Percentiles rank a stretch among this genome's conserved stretches.
phyloP scores from a whole-genome alignment of 1,140 invertebrate genomes.

The Leucophenga varia region DNA sequence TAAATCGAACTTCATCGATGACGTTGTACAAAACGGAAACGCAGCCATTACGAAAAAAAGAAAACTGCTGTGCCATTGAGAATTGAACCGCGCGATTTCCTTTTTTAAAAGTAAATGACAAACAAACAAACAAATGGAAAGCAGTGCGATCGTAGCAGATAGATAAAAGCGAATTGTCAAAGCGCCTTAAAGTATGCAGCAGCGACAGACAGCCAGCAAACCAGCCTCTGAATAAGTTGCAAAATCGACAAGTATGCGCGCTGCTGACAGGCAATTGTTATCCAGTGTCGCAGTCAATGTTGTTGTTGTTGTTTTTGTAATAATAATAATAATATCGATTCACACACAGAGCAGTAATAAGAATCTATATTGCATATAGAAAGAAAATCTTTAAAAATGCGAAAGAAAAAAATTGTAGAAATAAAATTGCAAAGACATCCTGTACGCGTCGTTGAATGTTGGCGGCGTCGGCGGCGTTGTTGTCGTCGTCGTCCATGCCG shows the following conservation, averaged over 20 bases:
- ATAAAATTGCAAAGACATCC: constrained; percentile 8
- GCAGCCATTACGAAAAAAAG: constrained; percentile 46
- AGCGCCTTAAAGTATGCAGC: constrained; percentile 53
- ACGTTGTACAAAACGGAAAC: constrained; percentile 39
- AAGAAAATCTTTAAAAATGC: no score
- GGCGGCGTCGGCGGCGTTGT: constrained; percentile 6
- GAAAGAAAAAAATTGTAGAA: no score
- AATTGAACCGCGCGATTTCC: constrained; percentile 43
- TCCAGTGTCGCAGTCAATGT: constrained; percentile 9
- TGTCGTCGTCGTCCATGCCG: constrained; percentile 41
- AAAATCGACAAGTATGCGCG: constrained; percentile 54
- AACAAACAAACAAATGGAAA: constrained; percentile 39
- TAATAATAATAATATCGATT: constrained; percentile 56
- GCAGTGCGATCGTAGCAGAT: constrained; percentile 22
- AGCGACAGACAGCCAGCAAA: constrained; percentile 29
- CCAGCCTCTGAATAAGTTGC: constrained; percentile 54
- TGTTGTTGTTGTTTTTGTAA: constrained; percentile 26
- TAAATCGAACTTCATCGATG: constrained; percentile 19
- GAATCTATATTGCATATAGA: no score
- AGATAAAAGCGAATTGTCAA: constrained; percentile 55
- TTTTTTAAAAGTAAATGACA: constrained; percentile 42
- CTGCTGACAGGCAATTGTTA: constrained; percentile 55
- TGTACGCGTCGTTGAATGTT: no score
- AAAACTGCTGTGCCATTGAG: constrained; percentile 53
- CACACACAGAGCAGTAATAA: neutral